phyloP scores from a whole-genome alignment of 1,140 invertebrate genomes.

The Latrodectus geometricus region DNA sequence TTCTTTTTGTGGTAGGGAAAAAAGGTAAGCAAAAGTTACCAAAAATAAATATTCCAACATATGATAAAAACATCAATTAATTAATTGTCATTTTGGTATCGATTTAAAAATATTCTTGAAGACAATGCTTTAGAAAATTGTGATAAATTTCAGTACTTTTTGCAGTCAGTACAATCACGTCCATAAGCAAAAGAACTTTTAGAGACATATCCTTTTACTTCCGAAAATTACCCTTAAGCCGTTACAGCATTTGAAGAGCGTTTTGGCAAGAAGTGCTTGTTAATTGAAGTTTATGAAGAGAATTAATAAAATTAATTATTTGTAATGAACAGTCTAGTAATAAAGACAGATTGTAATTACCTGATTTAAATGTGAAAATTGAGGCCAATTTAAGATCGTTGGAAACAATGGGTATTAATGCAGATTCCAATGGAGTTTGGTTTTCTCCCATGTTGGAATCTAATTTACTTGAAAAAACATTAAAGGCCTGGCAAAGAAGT shows the following conservation, averaged over 20 bases:
- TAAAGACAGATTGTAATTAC: background rate
- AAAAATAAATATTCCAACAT: background rate
- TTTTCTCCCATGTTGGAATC: background rate
- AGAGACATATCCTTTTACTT: background rate
- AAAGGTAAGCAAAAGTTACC: too few relatives aligned
- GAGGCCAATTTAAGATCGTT: conserved; percentile 5
- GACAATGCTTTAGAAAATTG: conserved; percentile 9
- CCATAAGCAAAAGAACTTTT: background rate
- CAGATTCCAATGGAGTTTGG: background rate
- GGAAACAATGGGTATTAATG: conserved; percentile 2
- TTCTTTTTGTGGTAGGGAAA: background rate
- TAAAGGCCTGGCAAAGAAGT: background rate
- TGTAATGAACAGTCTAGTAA: background rate
- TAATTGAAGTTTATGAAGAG: conserved; percentile 5
- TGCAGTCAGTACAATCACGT: background rate
- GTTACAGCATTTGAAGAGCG: background rate
- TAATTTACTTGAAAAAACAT: background rate
- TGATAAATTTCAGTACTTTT: conserved; percentile 24
- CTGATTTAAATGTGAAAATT: background rate
- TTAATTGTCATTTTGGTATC: conserved; percentile 6
- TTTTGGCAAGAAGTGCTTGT: conserved; percentile 7
- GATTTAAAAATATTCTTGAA: conserved; percentile 11
- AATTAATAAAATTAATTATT: conserved; percentile 4
- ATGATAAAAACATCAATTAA: conserved; percentile 14
- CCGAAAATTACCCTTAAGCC: conserved; percentile 4